phyloP scores from a whole-genome alignment of 2,113 vertebrate genomes.

The Tenrec ecaudatus region DNA sequence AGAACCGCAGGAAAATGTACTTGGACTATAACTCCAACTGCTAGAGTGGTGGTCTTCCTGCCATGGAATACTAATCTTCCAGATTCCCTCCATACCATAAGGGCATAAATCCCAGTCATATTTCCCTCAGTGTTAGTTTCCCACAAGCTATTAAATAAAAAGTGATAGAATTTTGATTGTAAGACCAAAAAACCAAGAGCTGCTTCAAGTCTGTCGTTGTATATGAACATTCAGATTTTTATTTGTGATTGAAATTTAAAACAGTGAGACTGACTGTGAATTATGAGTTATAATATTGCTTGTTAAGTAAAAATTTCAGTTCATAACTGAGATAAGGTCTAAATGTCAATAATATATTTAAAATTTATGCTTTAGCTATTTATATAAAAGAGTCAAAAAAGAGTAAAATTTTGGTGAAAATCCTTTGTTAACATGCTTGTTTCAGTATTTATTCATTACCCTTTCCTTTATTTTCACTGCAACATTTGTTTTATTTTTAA shows the following conservation, averaged over 20 bases:
- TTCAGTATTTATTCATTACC: background rate
- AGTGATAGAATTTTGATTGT: background rate
- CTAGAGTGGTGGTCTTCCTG: too few relatives aligned
- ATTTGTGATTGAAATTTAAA: slow-evolving; percentile 28
- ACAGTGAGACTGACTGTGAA: background rate
- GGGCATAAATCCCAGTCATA: too few relatives aligned
- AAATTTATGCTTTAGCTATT: background rate
- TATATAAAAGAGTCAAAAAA: background rate
- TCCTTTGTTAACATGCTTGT: background rate
- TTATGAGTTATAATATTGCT: background rate
- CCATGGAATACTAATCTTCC: too few relatives aligned
- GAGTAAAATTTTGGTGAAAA: slow-evolving; percentile 10
- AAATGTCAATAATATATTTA: background rate
- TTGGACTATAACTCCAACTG: too few relatives aligned
- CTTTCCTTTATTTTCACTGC: background rate
- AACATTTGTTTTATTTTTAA: background rate
- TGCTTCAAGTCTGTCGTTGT: background rate
- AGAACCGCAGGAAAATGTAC: too few relatives aligned
- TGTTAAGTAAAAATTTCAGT: background rate
- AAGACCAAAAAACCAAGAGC: background rate
- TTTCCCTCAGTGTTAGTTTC: too few relatives aligned
- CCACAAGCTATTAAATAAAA: background rate
- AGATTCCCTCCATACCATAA: too few relatives aligned
- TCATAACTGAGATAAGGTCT: slow-evolving; percentile 4
- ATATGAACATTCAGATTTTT: background rate